Evolutionary conservation across 2,797 vertebrate species (phyloP).

Genomic region (Tenualosa ilisha): DNA sequence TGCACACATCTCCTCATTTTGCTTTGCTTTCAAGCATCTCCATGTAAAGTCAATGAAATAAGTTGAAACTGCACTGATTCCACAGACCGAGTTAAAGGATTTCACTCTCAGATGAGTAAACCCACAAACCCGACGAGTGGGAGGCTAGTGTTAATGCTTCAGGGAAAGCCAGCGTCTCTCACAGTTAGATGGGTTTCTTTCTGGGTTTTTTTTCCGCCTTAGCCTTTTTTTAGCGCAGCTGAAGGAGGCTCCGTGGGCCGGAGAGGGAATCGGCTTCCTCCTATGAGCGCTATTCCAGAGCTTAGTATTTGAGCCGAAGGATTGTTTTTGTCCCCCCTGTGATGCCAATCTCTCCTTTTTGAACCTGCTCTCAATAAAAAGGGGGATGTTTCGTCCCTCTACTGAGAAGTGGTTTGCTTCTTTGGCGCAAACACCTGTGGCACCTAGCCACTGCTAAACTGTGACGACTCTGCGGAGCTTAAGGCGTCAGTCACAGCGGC

Average conservation of each 20-base stretch:
- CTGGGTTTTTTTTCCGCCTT: background rate
- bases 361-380: background rate
- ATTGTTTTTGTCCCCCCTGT: background rate
- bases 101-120: slow-evolving; percentile 15
- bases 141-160: slow-evolving; percentile 20
- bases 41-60: background rate
- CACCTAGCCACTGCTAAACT: background rate
- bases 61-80: background rate
- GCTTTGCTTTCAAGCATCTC: background rate
- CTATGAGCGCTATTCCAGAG: background rate
- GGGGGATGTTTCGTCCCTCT: background rate
- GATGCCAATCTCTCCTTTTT: background rate
- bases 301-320: background rate
- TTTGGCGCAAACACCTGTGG: background rate
- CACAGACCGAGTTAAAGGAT: background rate
- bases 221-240: background rate
- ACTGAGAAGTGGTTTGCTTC: background rate
- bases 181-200: slow-evolving; percentile 33
- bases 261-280: slow-evolving; percentile 12
- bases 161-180: slow-evolving; percentile 20
- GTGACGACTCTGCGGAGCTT: background rate
- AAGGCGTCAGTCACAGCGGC: background rate
- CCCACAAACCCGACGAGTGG: background rate
- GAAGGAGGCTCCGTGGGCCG: background rate
- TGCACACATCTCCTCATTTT: background rate